Base-by-base conservation (phyloP, 2,797 vertebrate species). In the Takifugu ocellatus region DNA sequence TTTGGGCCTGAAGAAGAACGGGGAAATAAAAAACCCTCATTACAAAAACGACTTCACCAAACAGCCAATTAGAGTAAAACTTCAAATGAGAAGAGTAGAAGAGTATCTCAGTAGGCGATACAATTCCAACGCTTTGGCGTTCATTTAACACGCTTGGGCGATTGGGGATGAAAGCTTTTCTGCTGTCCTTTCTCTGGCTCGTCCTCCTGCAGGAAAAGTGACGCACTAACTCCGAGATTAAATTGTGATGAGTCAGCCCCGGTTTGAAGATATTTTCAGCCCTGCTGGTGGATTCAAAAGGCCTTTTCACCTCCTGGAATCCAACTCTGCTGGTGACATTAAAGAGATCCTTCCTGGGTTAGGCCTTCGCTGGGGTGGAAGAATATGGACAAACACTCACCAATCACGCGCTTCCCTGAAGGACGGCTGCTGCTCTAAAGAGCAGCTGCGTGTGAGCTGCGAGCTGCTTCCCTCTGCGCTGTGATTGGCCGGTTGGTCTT, bases 391-490 rank as follows among this genome's bases (percentile, higher is more conserved):
- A 39, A 21, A 44, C 51, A 68, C 81, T 78, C 67, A 92, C 91
- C 79, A 72, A 10, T 90, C 83, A 58, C 63, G 66, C 2, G 82
- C 56, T 5, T 91, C 84, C 21, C 59, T 69, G 74, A 54, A 81
- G 45, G 70, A 76, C 5, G 71, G 70, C 53, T 84, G 86, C 51
- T 67, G 87, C 76, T 93, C 92, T 63, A 92, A 55, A 24, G 92
- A 92, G 75, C 56, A 78, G 87, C 91, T 92, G 56, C 89, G 90
- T 2, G 72, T 82, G 54, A 90, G 77, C 56, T 79, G 77, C 0
- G 69, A 36, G 49, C 54, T 26, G 31, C 54, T 59, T 67, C 58
- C 55, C 33, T 87, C 87, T 21, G 68, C 63, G 44, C 52, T 77
- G 48, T 79, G 84, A 68, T 57, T 59, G 70, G 79, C 65, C 0